Evolutionary conservation across 2,888 invertebrate species (phyloP).

Genomic region (Drosophila seclusa): DNA sequence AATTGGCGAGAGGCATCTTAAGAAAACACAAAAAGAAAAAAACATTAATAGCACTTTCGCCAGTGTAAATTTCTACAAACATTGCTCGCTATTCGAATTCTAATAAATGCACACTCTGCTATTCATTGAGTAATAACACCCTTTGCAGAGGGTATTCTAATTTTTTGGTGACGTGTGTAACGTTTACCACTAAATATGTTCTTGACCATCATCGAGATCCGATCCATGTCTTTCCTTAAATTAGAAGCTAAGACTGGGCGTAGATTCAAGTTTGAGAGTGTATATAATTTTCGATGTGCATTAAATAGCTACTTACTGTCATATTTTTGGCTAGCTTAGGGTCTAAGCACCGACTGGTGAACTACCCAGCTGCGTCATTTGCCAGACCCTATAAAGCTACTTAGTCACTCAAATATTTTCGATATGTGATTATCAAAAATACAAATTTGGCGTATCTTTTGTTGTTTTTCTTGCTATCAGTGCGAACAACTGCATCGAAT

Average conservation of each 20-base stretch:
- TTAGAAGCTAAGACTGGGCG: neutral
- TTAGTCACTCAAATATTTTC: neutral
- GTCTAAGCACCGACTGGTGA: conserved; percentile 28
- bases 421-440: conserved; percentile 38
- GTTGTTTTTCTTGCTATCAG: conserved; percentile 31
- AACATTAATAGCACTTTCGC: conserved; percentile 73
- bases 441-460: conserved; percentile 3
- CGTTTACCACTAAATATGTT: neutral
- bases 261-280: neutral
- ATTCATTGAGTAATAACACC: conserved; percentile 62
- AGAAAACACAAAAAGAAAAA: conserved; percentile 1
- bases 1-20: conserved; percentile 27
- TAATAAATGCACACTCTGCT: conserved; percentile 23
- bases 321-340: conserved; percentile 18
- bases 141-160: neutral
- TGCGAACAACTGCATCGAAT: conserved; percentile 28
- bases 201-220: neutral
- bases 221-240: neutral
- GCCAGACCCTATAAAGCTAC: neutral
- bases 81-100: conserved; percentile 34
- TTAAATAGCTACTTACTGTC: neutral
- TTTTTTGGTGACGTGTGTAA: neutral
- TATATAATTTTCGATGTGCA: neutral
- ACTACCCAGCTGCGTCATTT: conserved; percentile 23
- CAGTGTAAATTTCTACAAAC: conserved; percentile 25